Evolutionary conservation across 1,140 invertebrate genomes (phyloP).

Genomic region (Akabosia matsudoensis): DNA sequence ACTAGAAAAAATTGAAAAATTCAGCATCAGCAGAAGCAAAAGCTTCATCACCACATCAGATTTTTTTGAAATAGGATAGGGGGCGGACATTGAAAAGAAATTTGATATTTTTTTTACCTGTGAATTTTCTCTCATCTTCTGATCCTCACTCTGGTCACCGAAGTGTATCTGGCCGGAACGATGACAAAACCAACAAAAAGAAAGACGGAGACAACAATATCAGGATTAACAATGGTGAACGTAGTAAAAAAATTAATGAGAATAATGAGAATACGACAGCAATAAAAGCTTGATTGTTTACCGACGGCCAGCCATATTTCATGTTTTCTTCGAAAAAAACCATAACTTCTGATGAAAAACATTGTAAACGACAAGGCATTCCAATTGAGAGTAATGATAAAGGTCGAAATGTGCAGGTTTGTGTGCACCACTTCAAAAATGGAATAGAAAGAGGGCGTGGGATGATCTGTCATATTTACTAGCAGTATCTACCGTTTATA

Average conservation of each 20-base stretch:
- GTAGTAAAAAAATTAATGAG: background rate
- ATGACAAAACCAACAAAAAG: constrained; percentile 1
- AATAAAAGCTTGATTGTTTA: background rate
- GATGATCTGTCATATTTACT: no score
- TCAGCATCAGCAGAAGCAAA: background rate
- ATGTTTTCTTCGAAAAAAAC: no score
- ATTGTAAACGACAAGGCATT: no score
- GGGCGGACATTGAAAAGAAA: constrained; percentile 40
- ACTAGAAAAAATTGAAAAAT: no score
- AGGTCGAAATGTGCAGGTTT: background rate
- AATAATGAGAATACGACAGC: background rate
- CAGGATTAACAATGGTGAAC: background rate
- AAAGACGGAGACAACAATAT: background rate
- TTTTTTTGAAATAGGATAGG: constrained; percentile 39
- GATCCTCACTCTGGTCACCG: constrained; percentile 28
- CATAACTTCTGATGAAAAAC: no score
- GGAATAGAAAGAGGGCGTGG: constrained; percentile 2
- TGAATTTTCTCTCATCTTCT: constrained; percentile 9
- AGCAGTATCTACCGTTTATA: no score
- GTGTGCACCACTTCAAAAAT: background rate
- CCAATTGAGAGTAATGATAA: background rate
- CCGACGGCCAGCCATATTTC: background rate
- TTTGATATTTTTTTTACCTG: constrained; percentile 39
- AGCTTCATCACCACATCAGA: background rate
- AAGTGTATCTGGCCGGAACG: constrained; percentile 41